Base-by-base conservation (phyloP, 30 jellyfish, hydroid and myxozoan species). In the Haliclystus octoradiatus region DNA sequence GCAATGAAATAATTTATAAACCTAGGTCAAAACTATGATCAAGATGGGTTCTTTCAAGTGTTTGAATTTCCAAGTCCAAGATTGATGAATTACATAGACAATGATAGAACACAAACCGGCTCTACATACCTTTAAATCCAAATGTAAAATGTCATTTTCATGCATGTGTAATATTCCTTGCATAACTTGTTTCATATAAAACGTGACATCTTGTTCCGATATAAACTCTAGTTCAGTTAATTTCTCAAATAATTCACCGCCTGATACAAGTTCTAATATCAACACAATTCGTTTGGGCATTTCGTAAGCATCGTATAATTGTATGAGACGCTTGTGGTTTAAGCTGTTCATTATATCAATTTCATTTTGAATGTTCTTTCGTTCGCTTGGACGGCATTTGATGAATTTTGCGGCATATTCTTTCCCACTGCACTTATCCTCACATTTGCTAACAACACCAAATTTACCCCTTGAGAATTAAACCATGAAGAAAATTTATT, bases 341-440 rank as follows among this genome's bases (percentile, higher is more conserved):
- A 91, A 69, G 60, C 85, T 66, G 74, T 91, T 91, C 99, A 91
- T 91, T 0, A 91, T 82, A 14, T 82, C 95, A 29, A 91, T 82
- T 64, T 91, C 99, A 31, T 72, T 78, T 28, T 77, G 62, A 22
- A 91, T 75, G 34, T 84, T 86, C 63, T 69, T 74, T 50, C 93
- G 87, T 32, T 91, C 99, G 22, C 88, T 71, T 32, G 99, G 95
- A 26, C 91, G 78, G 61, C 95, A 82, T 73, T 91, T 91, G 26
- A 91, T 77, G 70, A 80, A 91, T 61, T 91, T 91, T 2, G 99
- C 99, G 2, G 99, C 99, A 33, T 76, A 91, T 62, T 91, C 99
- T 61, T 60, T 73, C 31, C 2, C n/a, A 19, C 80, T 74, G 22
- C 63, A 81, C 63, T 82, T 91, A 76, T 83, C 93, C 27, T 71